Base-by-base conservation (phyloP, 2,888 invertebrate genomes). In the Agrochola lota region DNA sequence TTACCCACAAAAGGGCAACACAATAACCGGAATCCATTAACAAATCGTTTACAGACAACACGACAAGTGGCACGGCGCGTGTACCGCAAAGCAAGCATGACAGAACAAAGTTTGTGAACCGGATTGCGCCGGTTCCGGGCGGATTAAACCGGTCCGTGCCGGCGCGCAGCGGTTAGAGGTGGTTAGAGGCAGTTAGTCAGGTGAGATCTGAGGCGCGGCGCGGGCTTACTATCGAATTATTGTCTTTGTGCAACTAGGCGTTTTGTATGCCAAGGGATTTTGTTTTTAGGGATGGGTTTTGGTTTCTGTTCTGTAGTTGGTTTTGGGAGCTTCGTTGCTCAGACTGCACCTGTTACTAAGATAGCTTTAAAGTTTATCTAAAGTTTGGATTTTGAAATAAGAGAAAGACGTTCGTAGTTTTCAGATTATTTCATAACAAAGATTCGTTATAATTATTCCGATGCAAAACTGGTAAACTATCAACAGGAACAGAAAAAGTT, bases 51-150 rank as follows among this genome's bases (percentile, higher is more conserved):
- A 90, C 88, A 88, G 83, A 88, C 83, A 88, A 88, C 88, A 87
- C 85, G 89, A 91, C 91, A 87, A 92, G 92, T 91, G 93, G 93
- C 91, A 90, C 91, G 92, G 91, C 92, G 91, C 93, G 92, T 90
- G 91, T 91, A 92, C 94, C 94, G 92, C 94, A 94, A 93, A 94
- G 94, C 94, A 93, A 93, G 91, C 94, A 91, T 92, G 93, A 93
- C 92, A 92, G 93, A 90, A 92, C 93, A 94, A 95, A 95, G 92
- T 95, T 95, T 94, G 94, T 91, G 92, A 93, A 93, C 93, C 93
- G 94, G 94, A 94, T 95, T 93, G 93, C 91, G 87, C 92, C 91
- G 94, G 93, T 92, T 91, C 89, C 88, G 89, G 89, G 85, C 88
- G 93, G 92, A 93, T 94, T 93, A 93, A 90, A 89, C 91, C 91